Evolutionary conservation across 2,797 vertebrate genomes (phyloP).

Genomic region (Siniperca undulata): DNA sequence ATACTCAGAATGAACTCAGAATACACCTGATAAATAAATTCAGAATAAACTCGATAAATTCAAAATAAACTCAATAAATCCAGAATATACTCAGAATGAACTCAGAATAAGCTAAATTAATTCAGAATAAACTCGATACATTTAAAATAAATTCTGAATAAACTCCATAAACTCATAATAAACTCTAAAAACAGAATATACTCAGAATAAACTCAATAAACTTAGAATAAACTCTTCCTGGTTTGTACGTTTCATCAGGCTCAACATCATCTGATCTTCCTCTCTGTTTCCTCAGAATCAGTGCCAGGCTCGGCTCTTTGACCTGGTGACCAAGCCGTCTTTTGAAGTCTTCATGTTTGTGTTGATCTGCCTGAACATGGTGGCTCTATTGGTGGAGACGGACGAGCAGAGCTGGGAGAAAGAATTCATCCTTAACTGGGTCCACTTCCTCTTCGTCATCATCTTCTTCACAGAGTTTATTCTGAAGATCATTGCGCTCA

Average conservation of each 20-base stretch:
- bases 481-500: conserved; percentile 90
- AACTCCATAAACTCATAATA: too few species aligned
- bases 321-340: conserved; percentile 88
- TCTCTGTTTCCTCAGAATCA: conserved; percentile 78
- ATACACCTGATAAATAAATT: too few species aligned
- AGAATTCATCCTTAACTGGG: conserved; percentile 79
- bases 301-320: conserved; percentile 88
- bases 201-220: too few species aligned
- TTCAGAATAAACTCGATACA: too few species aligned
- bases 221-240: too few species aligned
- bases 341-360: conserved; percentile 93
- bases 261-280: neutral
- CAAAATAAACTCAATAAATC: too few species aligned
- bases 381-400: conserved; percentile 92
- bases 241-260: neutral
- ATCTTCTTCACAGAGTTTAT: conserved; percentile 90
- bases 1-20: too few species aligned
- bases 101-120: too few species aligned
- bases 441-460: conserved; percentile 88
- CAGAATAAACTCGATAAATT: too few species aligned
- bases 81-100: too few species aligned
- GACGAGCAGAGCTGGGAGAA: conserved; percentile 83
- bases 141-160: too few species aligned
- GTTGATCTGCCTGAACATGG: conserved; percentile 92
- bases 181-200: too few species aligned